Evolutionary conservation across 2,888 invertebrate species (phyloP).

Genomic region (Mylabris sibirica): DNA sequence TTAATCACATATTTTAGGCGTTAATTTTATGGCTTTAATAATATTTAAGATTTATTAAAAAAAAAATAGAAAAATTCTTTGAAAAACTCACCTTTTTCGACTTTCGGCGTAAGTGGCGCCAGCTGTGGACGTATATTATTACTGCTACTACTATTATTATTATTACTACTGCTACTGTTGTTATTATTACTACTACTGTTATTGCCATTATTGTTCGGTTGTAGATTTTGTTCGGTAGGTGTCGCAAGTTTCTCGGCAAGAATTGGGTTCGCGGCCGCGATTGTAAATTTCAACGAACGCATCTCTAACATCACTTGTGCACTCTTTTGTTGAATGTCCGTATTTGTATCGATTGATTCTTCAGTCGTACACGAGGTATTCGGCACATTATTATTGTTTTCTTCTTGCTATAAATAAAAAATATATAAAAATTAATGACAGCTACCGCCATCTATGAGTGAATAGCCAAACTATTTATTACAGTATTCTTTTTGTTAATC

Average conservation of each 20-base stretch:
- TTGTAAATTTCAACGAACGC: constrained; percentile 69
- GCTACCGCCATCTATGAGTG: constrained; percentile 14
- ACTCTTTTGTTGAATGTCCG: constrained; percentile 51
- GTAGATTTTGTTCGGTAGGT: constrained; percentile 61
- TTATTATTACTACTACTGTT: constrained; percentile 2
- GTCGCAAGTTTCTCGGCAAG: constrained; percentile 78
- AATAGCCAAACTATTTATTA: not conserved
- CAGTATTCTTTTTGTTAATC: not conserved
- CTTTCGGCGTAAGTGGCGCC: constrained; percentile 59
- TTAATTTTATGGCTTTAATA: too few relatives aligned
- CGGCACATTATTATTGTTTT: constrained; percentile 63
- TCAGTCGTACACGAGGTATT: constrained; percentile 41
- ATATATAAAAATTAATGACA: not conserved
- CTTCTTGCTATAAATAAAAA: constrained; percentile 60
- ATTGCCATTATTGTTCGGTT: constrained; percentile 30
- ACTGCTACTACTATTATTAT: not conserved
- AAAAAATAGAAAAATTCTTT: not conserved
- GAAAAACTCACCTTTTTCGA: constrained; percentile 59
- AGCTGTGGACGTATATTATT: constrained; percentile 49
- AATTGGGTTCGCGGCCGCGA: constrained; percentile 86
- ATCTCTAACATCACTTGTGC: constrained; percentile 56
- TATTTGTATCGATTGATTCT: constrained; percentile 44
- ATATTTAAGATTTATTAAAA: too few relatives aligned
- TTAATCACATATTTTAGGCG: too few relatives aligned
- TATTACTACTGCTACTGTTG: constrained; percentile 1